phyloP scores from a whole-genome alignment of 64 coral and sea anemone species.

The Cladopsammia gracilis region DNA sequence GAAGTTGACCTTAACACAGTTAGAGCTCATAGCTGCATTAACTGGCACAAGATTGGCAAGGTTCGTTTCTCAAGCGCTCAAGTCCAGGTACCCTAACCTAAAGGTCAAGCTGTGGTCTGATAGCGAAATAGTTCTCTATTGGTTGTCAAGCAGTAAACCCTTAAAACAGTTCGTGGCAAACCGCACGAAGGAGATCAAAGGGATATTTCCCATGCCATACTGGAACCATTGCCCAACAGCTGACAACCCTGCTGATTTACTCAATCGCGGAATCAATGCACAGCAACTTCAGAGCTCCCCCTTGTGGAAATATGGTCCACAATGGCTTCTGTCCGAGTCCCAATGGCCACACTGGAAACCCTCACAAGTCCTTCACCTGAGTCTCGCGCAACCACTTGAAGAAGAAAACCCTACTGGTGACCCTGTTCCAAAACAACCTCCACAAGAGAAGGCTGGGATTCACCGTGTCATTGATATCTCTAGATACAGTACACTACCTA shows the following conservation, averaged over 20 bases:
- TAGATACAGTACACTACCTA: conserved; percentile 22
- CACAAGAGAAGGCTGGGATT: conserved; percentile 14
- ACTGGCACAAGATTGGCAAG: conserved; percentile 37
- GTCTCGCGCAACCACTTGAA: conserved; percentile 11
- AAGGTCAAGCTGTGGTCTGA: conserved; percentile 68
- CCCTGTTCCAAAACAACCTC: conserved; percentile 11
- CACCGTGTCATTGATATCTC: conserved; percentile 33
- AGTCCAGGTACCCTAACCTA: not conserved
- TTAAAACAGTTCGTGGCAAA: conserved; percentile 72
- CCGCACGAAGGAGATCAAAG: conserved; percentile 45
- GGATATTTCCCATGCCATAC: not conserved
- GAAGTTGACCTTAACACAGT: conserved; percentile 57
- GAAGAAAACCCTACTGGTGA: not conserved
- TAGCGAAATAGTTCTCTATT: conserved; percentile 76
- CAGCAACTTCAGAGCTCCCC: not conserved
- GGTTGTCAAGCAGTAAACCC: conserved; percentile 52
- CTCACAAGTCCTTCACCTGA: conserved; percentile 17
- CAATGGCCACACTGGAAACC: conserved; percentile 36
- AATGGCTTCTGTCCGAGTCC: conserved; percentile 10
- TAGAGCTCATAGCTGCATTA: conserved; percentile 69
- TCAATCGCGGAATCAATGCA: conserved; percentile 28
- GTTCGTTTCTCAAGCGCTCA: conserved; percentile 17
- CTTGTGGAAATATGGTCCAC: conserved; percentile 40
- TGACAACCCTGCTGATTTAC: conserved; percentile 62
- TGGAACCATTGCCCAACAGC: conserved; percentile 65